Conservation (phyloP, 2,113 vertebrate genomes). For the Heterocephalus glaber region DNA sequence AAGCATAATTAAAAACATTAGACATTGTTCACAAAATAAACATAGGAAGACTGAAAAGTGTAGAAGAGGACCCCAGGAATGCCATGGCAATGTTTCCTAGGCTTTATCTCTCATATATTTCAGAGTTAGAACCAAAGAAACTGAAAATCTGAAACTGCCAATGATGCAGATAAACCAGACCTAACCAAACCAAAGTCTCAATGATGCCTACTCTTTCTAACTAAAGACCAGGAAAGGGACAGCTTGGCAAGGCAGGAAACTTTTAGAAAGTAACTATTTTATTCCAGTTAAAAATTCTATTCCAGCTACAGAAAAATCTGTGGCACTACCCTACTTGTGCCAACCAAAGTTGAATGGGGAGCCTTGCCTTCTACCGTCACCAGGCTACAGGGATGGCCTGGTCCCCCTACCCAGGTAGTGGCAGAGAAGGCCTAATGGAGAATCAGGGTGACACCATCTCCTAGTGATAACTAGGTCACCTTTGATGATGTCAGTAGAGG, state of each 20-base stretch:
- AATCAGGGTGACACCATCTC: background rate
- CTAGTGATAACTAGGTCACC: background rate
- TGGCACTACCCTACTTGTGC: background rate
- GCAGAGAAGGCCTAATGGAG: background rate
- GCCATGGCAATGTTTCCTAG: background rate
- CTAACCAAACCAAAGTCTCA: background rate
- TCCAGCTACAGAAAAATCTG: background rate
- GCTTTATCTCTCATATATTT: background rate
- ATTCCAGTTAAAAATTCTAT: too few relatives aligned
- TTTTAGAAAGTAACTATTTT: background rate
- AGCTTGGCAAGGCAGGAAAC: background rate
- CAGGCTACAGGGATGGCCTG: background rate
- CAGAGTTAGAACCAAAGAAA: background rate
- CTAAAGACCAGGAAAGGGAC: background rate
- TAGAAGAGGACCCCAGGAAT: slow-evolving; percentile 7
- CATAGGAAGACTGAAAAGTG: background rate
- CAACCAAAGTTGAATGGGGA: background rate
- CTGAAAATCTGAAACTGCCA: background rate
- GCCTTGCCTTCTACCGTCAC: too few relatives aligned
- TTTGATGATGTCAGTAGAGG: background rate
- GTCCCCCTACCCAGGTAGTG: background rate
- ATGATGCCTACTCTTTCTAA: background rate
- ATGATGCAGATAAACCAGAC: background rate
- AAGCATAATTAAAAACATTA: background rate
- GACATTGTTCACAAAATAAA: background rate